Conservation (phyloP, 30 jellyfish, hydroid and myxozoan genomes). For the Aurelia aurita complex sp. Pacific region DNA sequence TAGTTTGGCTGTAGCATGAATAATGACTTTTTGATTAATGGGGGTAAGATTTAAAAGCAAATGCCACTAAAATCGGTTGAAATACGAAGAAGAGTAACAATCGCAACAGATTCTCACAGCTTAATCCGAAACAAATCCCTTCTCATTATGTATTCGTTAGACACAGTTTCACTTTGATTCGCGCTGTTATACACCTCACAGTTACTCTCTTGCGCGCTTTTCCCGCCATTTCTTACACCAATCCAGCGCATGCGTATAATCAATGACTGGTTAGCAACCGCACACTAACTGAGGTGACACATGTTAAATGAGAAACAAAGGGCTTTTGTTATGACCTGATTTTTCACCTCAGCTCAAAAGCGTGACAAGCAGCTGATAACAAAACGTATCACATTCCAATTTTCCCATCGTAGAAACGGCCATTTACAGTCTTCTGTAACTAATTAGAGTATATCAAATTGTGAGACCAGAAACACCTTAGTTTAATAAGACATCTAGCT, state of each 20-base stretch:
- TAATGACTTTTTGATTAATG: too few species aligned
- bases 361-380: slow-evolving; percentile 7
- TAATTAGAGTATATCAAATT: background rate
- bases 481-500: too few species aligned
- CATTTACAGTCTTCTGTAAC: background rate
- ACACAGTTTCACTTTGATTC: too few species aligned
- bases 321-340: background rate
- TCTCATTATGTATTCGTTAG: too few species aligned
- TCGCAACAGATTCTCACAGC: too few species aligned
- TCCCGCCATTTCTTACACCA: slow-evolving; percentile 45
- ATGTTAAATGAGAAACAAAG: background rate
- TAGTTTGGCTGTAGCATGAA: too few species aligned
- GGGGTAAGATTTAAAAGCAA: too few species aligned
- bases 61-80: too few species aligned
- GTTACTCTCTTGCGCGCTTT: background rate
- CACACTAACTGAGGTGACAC: background rate
- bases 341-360: background rate
- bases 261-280: background rate
- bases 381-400: slow-evolving; percentile 9
- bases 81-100: too few species aligned
- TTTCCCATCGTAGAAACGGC: background rate
- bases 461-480: background rate
- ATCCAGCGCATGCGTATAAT: slow-evolving; percentile 49
- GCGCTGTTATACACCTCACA: too few species aligned
- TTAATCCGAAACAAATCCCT: too few species aligned